These are phyloP conservation scores for Ceyx margarethae DNA, from an alignment of 2,113 vertebrate genomes.

Conservation along the genomic window DNA sequence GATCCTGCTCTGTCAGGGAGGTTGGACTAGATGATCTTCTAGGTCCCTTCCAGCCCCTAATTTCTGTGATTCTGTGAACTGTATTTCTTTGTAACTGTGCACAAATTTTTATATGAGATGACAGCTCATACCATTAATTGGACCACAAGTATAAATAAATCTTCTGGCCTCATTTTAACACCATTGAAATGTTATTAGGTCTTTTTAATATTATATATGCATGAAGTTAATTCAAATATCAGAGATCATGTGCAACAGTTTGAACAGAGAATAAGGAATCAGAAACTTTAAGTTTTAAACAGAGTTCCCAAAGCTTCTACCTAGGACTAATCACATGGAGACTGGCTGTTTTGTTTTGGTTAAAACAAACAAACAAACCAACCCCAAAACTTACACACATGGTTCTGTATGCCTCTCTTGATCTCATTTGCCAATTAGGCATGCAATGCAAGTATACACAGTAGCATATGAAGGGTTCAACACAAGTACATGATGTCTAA, in stretches of 20 bases:
- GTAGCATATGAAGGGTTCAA: background rate
- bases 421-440: background rate
- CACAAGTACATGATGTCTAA: background rate
- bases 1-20: no score
- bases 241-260: background rate
- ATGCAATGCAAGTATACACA: background rate
- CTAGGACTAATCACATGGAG: background rate
- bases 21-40: no score
- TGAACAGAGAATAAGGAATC: background rate
- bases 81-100: background rate
- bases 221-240: background rate
- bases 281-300: background rate
- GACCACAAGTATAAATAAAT: background rate
- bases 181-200: background rate
- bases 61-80: background rate
- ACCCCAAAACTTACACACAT: background rate
- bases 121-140: background rate
- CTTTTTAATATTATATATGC: background rate
- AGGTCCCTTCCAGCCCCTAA: no score
- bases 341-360: no score
- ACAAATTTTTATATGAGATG: background rate
- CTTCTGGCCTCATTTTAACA: background rate
- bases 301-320: background rate
- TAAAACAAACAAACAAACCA: background rate
- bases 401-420: background rate